Evolutionary conservation across 2,888 invertebrate species (phyloP).

Genomic region (Resseliella maxima): DNA sequence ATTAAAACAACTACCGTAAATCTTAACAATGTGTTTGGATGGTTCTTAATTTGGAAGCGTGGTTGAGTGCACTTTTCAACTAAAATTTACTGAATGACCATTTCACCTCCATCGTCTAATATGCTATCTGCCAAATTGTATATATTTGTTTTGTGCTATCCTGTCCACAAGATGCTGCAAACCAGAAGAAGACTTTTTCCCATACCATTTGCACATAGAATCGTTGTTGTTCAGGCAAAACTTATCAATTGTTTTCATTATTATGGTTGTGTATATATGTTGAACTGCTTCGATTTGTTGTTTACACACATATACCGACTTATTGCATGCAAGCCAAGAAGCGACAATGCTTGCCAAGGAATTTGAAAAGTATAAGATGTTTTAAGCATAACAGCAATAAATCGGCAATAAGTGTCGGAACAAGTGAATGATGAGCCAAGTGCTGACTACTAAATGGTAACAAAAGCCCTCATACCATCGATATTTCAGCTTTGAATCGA

Average conservation of each 20-base stretch:
- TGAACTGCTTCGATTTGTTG: constrained; percentile 17
- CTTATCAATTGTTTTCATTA: constrained; percentile 51
- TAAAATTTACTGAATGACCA: constrained; percentile 53
- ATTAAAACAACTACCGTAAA: constrained; percentile 47
- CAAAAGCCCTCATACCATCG: neutral
- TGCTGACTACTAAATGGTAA: neutral
- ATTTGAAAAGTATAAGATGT: constrained; percentile 1
- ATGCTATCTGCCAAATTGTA: neutral
- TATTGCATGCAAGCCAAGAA: neutral
- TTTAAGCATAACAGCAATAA: constrained; percentile 3
- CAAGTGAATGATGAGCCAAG: constrained; percentile 21
- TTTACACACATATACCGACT: neutral
- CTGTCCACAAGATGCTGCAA: neutral
- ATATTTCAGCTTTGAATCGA: constrained; percentile 21
- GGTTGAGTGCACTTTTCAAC: constrained; percentile 55
- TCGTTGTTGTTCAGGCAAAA: neutral
- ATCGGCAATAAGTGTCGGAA: constrained; percentile 29
- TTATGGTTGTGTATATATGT: constrained; percentile 8
- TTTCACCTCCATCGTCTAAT: constrained; percentile 24
- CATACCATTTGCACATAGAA: neutral
- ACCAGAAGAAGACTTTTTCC: neutral
- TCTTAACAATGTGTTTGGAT: constrained; percentile 35
- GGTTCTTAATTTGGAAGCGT: constrained; percentile 19
- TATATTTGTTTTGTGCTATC: neutral
- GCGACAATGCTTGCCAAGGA: neutral